These are phyloP conservation scores for Pararge aegeria DNA, from an alignment of 1,140 invertebrate species.

Conservation along the genomic window DNA sequence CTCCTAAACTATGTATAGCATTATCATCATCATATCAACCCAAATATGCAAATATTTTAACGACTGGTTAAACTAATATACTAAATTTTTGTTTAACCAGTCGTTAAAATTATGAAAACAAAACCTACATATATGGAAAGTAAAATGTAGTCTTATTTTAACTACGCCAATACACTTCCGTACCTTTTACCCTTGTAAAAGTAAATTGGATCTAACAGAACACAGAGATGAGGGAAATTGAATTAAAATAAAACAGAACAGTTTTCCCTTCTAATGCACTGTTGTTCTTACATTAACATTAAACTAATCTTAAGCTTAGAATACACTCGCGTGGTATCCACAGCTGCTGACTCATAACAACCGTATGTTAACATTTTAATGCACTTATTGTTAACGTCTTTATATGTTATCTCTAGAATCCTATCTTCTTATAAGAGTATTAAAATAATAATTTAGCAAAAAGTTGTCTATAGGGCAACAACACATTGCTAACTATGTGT, in stretches of 20 bases:
- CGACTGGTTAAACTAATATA: too few species aligned
- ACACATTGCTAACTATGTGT: too few species aligned
- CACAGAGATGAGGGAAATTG: conserved; percentile 9
- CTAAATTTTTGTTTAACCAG: too few species aligned
- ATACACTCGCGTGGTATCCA: background rate
- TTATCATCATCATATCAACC: too few species aligned
- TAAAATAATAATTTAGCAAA: too few species aligned
- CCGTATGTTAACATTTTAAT: background rate
- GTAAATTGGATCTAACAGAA: conserved; percentile 16
- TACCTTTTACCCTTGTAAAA: conserved; percentile 6
- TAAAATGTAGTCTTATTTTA: background rate
- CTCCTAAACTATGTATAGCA: too few species aligned
- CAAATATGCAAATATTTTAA: too few species aligned
- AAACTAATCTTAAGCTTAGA: conserved; percentile 1
- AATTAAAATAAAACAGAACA: conserved; percentile 17
- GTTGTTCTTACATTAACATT: conserved; percentile 16
- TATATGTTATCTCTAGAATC: background rate
- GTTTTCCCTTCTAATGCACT: conserved; percentile 8
- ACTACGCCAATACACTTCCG: background rate
- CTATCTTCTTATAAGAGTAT: background rate
- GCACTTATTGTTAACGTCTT: background rate
- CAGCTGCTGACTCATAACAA: conserved; percentile 4
- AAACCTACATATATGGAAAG: background rate
- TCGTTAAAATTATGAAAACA: background rate
- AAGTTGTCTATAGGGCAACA: too few species aligned